Percentiles rank a stretch among this genome's conserved stretches.
Evolutionary conservation across 2,113 vertebrate genomes (phyloP).

Genomic region (Stercorarius parasiticus): DNA sequence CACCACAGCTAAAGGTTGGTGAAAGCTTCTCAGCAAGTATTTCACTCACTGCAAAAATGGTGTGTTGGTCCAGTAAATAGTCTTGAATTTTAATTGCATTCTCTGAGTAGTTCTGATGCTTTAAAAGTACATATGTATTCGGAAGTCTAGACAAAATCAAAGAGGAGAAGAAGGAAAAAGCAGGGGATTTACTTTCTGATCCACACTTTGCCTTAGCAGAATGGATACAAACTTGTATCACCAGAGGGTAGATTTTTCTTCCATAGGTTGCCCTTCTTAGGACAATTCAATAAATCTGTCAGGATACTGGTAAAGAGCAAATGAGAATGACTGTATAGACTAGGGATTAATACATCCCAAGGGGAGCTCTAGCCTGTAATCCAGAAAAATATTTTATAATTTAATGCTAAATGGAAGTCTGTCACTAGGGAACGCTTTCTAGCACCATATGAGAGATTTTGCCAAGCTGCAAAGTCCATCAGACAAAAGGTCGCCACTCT

Average conservation of each 20-base stretch:
- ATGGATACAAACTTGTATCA: background rate
- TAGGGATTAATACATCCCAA: background rate
- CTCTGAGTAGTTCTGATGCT: background rate
- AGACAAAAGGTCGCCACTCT: background rate
- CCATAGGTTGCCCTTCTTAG: background rate
- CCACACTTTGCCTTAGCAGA: background rate
- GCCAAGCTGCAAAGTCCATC: background rate
- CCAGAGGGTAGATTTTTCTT: background rate
- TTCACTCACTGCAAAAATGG: background rate
- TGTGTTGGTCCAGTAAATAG: background rate
- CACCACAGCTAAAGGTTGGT: background rate
- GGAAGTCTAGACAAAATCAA: background rate
- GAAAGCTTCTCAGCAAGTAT: background rate
- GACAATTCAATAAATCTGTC: background rate
- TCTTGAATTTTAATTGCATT: background rate
- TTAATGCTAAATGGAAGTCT: background rate
- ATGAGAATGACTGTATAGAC: background rate
- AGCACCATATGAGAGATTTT: background rate
- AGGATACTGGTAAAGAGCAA: background rate
- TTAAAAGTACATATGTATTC: background rate
- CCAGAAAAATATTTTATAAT: background rate
- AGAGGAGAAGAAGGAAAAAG: background rate
- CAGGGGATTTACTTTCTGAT: background rate
- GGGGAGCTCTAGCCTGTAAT: background rate
- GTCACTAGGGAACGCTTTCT: background rate